phyloP scores from a whole-genome alignment of 2,113 vertebrate species.

The Corydoras sp. region DNA sequence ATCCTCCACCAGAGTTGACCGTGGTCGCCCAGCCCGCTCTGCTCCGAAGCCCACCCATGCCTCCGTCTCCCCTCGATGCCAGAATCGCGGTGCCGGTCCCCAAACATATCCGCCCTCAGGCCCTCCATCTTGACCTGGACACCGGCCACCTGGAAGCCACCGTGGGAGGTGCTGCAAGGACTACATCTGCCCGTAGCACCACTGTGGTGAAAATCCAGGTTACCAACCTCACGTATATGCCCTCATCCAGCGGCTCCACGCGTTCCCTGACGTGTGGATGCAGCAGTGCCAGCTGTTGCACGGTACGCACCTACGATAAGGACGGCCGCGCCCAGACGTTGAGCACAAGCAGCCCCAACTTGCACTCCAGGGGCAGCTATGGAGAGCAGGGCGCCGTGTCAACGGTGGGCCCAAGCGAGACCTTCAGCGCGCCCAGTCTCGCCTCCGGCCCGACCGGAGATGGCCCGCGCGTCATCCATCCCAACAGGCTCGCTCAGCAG shows the following conservation, averaged over 20 bases:
- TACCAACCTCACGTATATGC: conserved; percentile 98
- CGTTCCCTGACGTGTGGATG: conserved; percentile 99
- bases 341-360: conserved; percentile 70
- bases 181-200: conserved; percentile 70
- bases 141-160: conserved; percentile 81
- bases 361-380: conserved; percentile 64
- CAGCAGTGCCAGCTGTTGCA: conserved; percentile 98
- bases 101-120: conserved; percentile 96
- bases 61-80: conserved; percentile 98
- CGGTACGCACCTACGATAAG: conserved; percentile 94
- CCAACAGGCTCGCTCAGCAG: conserved; percentile 89
- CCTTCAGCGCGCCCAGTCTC: conserved; percentile 74
- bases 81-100: conserved; percentile 97
- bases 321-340: conserved; percentile 75
- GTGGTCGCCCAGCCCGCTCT: conserved; percentile 75
- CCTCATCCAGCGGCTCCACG: conserved; percentile 98
- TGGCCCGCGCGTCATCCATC: conserved; percentile 83
- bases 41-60: conserved; percentile 92
- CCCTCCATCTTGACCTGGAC: conserved; percentile 93
- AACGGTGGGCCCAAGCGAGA: conserved; percentile 78
- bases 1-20: conserved; percentile 77
- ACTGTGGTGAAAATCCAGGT: conserved; percentile 86
- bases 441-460: conserved; percentile 65
- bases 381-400: conserved; percentile 67
- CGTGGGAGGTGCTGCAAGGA: conserved; percentile 60